Base-by-base conservation (phyloP, 2,113 vertebrate genomes). In the Ammodytes marinus region DNA sequence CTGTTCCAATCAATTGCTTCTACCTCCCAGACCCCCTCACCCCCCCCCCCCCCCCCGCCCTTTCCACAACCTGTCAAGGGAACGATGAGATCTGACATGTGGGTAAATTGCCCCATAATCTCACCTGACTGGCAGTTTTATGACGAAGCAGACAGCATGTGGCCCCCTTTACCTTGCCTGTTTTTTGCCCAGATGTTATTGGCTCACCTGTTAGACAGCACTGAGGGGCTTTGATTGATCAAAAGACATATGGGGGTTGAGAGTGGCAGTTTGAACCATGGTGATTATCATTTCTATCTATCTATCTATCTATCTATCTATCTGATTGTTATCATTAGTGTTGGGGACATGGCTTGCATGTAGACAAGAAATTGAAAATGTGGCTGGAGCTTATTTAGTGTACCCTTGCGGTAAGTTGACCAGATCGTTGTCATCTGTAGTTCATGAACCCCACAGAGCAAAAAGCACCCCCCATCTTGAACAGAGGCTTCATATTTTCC, bases 31-130 rank as follows among this genome's bases (percentile, higher is more conserved):
- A 27, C 39, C 12, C 60, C 47, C 13, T 6, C 12, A 49, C 43
- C 10, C 8, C 15, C 8, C 43, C 13, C 8, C 39, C 12, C 60
- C 47, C 13, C 8, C 10, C 8, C 15, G 6, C 43, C 13, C 8
- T 49, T 64, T n/a, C 58, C 77, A 14, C 85, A 80, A 77, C 65
- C 74, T 80, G 84, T 88, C 87, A 82, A 76, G 70, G 74, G 70
- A 92, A 88, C 82, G 77, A 89, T 90, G 72, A 59, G 80, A 86
- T 87, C 82, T 85, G 88, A 83, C 80, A 88, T 91, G 85, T 90
- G 89, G 87, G 87, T 86, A 89, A 91, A 91, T 86, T 82, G 77
- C 82, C 81, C 76, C 65, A 77, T 89, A 87, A 92, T 92, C 88
- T 91, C 87, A 59, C 87, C 77, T 81, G 69, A 87, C 77, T 80